Percentiles rank a stretch among this genome's conserved stretches.
phyloP scores from a whole-genome alignment of 2,797 vertebrate genomes.

The Hydrolagus colliei region DNA sequence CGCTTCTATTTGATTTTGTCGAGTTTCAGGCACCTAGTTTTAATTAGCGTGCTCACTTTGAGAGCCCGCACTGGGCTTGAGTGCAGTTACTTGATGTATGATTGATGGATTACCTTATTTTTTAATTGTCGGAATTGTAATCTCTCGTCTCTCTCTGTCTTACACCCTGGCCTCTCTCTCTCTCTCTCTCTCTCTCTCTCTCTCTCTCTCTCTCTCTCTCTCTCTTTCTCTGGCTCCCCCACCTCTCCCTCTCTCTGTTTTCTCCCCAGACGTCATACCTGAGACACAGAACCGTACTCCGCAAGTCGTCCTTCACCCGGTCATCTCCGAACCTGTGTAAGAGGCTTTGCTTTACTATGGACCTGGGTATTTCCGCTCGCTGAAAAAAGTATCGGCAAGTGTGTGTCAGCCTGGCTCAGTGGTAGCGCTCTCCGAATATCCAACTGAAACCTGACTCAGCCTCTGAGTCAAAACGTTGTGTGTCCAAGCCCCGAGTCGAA shows the following conservation, averaged over 20 bases:
- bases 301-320: conserved; percentile 90
- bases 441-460: too few relatives aligned
- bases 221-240: neutral
- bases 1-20: conserved; percentile 26
- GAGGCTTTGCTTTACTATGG: conserved; percentile 41
- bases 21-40: conserved; percentile 21
- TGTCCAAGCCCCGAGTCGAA: too few relatives aligned
- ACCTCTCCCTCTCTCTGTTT: conserved; percentile 33
- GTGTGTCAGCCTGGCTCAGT: too few relatives aligned
- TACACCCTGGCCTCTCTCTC: neutral
- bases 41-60: conserved; percentile 38
- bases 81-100: conserved; percentile 36
- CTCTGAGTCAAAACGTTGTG: too few relatives aligned
- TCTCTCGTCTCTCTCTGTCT: neutral
- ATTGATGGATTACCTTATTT: conserved; percentile 30
- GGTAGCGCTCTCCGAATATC: too few relatives aligned
- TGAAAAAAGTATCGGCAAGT: too few relatives aligned
- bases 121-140: neutral
- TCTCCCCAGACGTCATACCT: conserved; percentile 77
- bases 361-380: too few relatives aligned
- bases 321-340: conserved; percentile 87
- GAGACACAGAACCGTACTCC: conserved; percentile 84
- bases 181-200: neutral
- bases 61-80: conserved; percentile 39
- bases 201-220: neutral